Percentiles rank a stretch among this genome's conserved stretches.
phyloP scores from a whole-genome alignment of 2,888 invertebrate genomes.

The Neria commutata region DNA sequence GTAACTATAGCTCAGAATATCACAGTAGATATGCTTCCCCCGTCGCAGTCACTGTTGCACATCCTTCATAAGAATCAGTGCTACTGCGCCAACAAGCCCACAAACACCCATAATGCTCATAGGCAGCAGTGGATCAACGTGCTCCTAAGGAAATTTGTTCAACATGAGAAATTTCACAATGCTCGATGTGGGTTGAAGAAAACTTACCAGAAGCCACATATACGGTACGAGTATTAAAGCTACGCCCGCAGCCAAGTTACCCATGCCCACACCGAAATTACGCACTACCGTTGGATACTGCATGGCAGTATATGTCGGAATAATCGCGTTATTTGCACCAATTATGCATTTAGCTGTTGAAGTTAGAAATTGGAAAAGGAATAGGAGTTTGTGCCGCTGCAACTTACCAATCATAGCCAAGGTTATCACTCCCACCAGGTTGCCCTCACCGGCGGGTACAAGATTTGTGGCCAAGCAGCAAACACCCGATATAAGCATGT shows the following conservation, averaged over 20 bases:
- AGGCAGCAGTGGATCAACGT: slow-evolving; percentile 62
- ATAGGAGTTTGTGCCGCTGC: background rate
- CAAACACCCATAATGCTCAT: slow-evolving; percentile 64
- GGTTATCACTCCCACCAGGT: slow-evolving; percentile 65
- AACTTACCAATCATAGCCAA: slow-evolving; percentile 73
- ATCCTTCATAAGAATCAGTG: slow-evolving; percentile 64
- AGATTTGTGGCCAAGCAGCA: slow-evolving; percentile 70
- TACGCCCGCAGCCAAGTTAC: slow-evolving; percentile 78
- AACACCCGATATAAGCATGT: slow-evolving; percentile 72
- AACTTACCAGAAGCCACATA: slow-evolving; percentile 76
- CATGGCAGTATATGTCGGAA: slow-evolving; percentile 76
- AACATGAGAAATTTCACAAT: background rate
- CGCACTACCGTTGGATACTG: slow-evolving; percentile 74
- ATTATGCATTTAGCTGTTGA: slow-evolving; percentile 72
- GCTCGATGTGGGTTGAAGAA: slow-evolving; percentile 10
- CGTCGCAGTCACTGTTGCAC: slow-evolving; percentile 34
- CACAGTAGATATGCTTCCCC: no score
- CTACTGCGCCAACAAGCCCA: slow-evolving; percentile 64
- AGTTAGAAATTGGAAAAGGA: slow-evolving; percentile 6
- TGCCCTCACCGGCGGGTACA: slow-evolving; percentile 64
- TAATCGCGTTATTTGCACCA: slow-evolving; percentile 77
- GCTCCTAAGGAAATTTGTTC: slow-evolving; percentile 53
- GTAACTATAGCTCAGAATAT: no score
- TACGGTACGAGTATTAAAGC: slow-evolving; percentile 79
- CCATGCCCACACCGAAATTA: slow-evolving; percentile 74